Base-by-base conservation (phyloP, 2,888 invertebrate genomes). In the Spilosoma lubricipeda region DNA sequence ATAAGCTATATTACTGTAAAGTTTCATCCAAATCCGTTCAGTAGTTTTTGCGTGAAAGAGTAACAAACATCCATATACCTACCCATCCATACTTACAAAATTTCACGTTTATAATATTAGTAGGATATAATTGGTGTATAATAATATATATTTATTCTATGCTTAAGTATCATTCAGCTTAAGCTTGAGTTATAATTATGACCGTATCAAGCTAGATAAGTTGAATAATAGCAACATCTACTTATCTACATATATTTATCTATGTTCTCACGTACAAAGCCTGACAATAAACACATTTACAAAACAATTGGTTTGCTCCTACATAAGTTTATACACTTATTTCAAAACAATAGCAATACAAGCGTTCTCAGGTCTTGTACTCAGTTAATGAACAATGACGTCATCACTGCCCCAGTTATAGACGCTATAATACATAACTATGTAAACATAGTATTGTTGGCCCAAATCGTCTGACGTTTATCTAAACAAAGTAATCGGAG, bases 381-480 rank as follows among this genome's bases (percentile, higher is more conserved):
- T 63, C 63, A 69, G 70, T 74, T 82, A 77, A 85, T 78, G 75
- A 75, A 70, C 13, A 84, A 82, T 85, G 85, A 85, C 85, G 85
- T 85, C 85, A 85, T 76, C 13, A n/a, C 67, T 79, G 79, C 69
- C 85, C 82, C 75, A 81, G 81, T 82, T 83, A 66, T 75, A 71
- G 65, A 73, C 27, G 42, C 23, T 71, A 63, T 71, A 76, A 77
- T 70, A 67, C 75, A 73, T 78, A 70, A 71, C 69, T 83, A 76
- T 75, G 76, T 77, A 74, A 75, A 82, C 75, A 72, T 72, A 72
- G 75, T 74, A 80, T 76, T 84, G 78, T 80, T 73, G 70, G 42
- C 79, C 80, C 72, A 79, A 81, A 80, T 79, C 72, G 67, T 72
- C 70, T 81, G 82, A 82, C 79, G 76, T 82, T 48, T 72, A 59